Evolutionary conservation across 1,140 invertebrate species (phyloP).

Genomic region (Sitodiplosis mosellana): DNA sequence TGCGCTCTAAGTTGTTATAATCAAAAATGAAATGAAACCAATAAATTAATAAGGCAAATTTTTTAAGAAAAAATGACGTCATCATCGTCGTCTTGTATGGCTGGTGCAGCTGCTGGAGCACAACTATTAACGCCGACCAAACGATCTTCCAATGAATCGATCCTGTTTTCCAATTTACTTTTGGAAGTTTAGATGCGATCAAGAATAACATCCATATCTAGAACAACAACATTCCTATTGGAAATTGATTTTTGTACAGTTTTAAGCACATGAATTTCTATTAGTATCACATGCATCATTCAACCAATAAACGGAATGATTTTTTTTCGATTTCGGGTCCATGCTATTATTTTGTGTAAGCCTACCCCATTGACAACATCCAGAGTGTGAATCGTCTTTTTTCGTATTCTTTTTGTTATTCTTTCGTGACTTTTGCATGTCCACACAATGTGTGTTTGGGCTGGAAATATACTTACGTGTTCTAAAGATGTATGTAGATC

Average conservation of each 20-base stretch:
- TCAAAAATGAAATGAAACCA: too few species aligned
- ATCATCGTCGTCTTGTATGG: slow-evolving; percentile 38
- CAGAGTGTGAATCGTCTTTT: not conserved
- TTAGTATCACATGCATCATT: not conserved
- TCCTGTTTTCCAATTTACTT: slow-evolving; percentile 20
- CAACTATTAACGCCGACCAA: not conserved
- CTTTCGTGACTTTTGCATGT: slow-evolving; percentile 3
- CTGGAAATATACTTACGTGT: slow-evolving; percentile 31
- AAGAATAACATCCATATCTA: slow-evolving; percentile 25
- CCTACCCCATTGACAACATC: not conserved
- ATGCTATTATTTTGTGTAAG: not conserved
- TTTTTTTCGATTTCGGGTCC: not conserved
- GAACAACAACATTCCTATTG: slow-evolving; percentile 4
- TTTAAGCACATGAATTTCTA: too few species aligned
- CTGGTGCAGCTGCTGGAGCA: slow-evolving; percentile 14
- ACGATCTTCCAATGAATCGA: slow-evolving; percentile 10
- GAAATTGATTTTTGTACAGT: too few species aligned
- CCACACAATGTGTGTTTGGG: not conserved
- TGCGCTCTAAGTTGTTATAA: too few species aligned
- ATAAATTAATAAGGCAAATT: too few species aligned
- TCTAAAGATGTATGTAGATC: slow-evolving; percentile 39
- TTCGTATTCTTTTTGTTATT: too few species aligned
- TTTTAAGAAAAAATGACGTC: too few species aligned
- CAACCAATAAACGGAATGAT: not conserved
- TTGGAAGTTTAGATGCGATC: slow-evolving; percentile 26